Base-by-base conservation (phyloP, 1,140 invertebrate genomes). In the Chrysomallon squamiferum region DNA sequence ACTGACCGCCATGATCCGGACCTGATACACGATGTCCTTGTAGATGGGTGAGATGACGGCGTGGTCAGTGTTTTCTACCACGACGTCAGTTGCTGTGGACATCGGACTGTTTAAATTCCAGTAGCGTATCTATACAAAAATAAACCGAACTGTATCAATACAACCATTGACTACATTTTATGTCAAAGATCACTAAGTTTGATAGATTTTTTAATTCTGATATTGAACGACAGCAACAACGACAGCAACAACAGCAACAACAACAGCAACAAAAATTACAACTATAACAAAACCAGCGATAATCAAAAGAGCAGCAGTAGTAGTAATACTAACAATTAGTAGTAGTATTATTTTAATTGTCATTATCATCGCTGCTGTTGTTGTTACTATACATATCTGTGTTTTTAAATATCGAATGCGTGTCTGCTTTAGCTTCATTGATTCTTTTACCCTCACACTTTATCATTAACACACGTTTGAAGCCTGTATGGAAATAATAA, bases 1-100 rank as follows among this genome's bases (percentile, higher is more conserved):
- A 58, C 69, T 73, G 41, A 57, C 69, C 2, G 54, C 77, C 22
- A 75, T 38, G 0, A 77, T 62, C 18, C 77, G 61, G 0, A 76
- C 58, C 11, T 72, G 70, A 61, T 77, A 79, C 27, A 76, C 56
- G 13, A 43, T 49, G 25, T 69, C 65, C 32, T 67, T 73, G 50
- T 79, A 66, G 2, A 79, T 22, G 20, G 68, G 67, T 29, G 68
- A 59, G 2, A 79, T 57, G 27, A 79, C 62, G 5, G 68, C 72
- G 9, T 69, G 32, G 13, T 59, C 59, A 9, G 66, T 66, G 22
- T 61, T 69, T 3, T 59, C 66, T 32, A 75, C 69, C 9, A 54
- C 33, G 30, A 43, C 32, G 32, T 43, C 50, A 20, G 50, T 68
- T 29, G 71, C 71, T 11, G 66, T 27, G 20, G 54, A 32, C 27